phyloP scores from a whole-genome alignment of 2,797 vertebrate genomes.

The Etheostoma perlongum region DNA sequence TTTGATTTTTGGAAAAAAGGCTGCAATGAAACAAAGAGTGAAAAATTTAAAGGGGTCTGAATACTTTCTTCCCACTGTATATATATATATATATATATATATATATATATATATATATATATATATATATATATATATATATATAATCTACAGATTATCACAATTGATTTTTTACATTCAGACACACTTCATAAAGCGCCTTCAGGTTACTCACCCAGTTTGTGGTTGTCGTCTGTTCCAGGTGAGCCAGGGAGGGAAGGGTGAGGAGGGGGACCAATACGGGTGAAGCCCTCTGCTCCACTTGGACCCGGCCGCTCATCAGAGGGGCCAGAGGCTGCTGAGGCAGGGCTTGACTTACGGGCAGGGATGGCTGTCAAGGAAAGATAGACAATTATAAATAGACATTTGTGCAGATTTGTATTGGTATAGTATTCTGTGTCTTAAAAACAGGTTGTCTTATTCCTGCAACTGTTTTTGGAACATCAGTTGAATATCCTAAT shows the following conservation, averaged over 20 bases:
- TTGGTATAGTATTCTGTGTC: not conserved
- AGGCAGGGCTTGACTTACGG: conserved; percentile 85
- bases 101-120: not conserved
- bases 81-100: too few relatives aligned
- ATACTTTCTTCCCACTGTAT: too few relatives aligned
- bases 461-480: not conserved
- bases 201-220: conserved; percentile 84
- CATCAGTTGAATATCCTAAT: not conserved
- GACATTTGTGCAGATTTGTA: not conserved
- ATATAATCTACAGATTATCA: not conserved
- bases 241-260: conserved; percentile 83
- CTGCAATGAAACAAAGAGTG: too few relatives aligned
- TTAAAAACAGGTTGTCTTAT: not conserved
- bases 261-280: conserved; percentile 78
- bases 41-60: too few relatives aligned
- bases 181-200: not conserved
- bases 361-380: conserved; percentile 89
- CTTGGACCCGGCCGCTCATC: conserved; percentile 85
- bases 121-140: not conserved
- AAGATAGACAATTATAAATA: conserved; percentile 13
- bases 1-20: too few relatives aligned
- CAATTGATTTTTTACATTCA: not conserved
- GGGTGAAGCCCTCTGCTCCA: conserved; percentile 85
- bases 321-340: conserved; percentile 65
- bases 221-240: conserved; percentile 83